These are phyloP conservation scores for Plagodis pulveraria DNA, from an alignment of 2,888 invertebrate genomes.

Conservation along the genomic window DNA sequence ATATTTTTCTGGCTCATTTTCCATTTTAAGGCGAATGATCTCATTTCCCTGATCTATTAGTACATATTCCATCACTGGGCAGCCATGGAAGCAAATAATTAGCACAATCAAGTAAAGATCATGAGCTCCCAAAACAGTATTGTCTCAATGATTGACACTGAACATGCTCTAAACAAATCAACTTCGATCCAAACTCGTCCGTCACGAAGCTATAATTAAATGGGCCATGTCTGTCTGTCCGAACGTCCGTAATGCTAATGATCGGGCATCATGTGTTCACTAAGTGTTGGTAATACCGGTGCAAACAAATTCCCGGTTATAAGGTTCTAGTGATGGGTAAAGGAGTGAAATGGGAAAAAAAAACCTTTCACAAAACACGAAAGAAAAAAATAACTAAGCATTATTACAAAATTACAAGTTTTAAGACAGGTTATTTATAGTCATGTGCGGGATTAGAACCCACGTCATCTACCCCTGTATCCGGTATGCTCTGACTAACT, in stretches of 20 bases:
- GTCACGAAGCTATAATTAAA: conserved; percentile 70
- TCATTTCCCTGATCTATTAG: conserved; percentile 20
- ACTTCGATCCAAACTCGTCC: conserved; percentile 58
- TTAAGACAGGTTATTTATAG: too few species aligned
- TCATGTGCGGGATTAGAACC: too few species aligned
- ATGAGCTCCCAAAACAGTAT: conserved; percentile 38
- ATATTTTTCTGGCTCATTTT: too few species aligned
- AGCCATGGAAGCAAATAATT: conserved; percentile 25
- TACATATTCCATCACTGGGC: conserved; percentile 14
- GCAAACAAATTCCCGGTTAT: conserved; percentile 53
- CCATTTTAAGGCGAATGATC: conserved; percentile 5
- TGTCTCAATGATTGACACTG: conserved; percentile 58
- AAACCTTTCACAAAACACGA: too few species aligned
- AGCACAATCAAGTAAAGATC: conserved; percentile 30
- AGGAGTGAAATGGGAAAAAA: too few species aligned
- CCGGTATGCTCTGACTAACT: too few species aligned
- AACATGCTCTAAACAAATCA: conserved; percentile 46
- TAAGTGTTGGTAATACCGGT: conserved; percentile 60
- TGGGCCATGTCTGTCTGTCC: conserved; percentile 51
- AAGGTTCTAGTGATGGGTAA: conserved; percentile 28
- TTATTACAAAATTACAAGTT: too few species aligned
- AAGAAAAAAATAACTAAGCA: too few species aligned
- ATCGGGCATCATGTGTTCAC: conserved; percentile 59
- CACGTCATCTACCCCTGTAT: too few species aligned
- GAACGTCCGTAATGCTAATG: conserved; percentile 50